A percentile compares a stretch with the other conserved stretches of the same genome.
Conservation (phyloP, 2,888 invertebrate species). For the Eupithecia inturbata region DNA sequence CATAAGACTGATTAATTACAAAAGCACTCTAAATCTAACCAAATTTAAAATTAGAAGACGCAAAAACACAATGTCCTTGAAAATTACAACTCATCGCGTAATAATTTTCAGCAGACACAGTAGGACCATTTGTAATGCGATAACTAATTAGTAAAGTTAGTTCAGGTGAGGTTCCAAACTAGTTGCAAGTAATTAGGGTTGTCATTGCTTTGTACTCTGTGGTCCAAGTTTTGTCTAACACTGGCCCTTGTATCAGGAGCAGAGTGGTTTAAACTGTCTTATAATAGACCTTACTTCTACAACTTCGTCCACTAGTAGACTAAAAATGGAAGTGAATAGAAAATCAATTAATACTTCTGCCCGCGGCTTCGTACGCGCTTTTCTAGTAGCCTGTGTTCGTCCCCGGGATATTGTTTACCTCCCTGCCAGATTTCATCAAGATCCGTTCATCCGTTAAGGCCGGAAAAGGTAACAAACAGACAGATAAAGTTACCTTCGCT, state of each 20-base stretch:
- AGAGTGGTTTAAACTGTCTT: background rate
- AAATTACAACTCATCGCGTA: background rate
- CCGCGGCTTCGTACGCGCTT: too few relatives aligned
- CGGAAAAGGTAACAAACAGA: too few relatives aligned
- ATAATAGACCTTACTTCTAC: background rate
- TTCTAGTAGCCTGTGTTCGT: too few relatives aligned
- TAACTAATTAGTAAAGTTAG: conserved; percentile 1
- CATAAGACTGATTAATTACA: too few relatives aligned
- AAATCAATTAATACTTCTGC: too few relatives aligned
- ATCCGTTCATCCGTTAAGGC: too few relatives aligned
- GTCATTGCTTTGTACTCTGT: conserved; percentile 3
- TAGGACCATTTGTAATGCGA: background rate
- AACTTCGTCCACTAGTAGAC: too few relatives aligned
- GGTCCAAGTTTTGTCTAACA: background rate
- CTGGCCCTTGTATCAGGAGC: background rate
- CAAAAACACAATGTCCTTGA: background rate
- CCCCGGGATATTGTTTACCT: too few relatives aligned
- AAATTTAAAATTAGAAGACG: background rate
- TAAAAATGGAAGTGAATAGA: too few relatives aligned
- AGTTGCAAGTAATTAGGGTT: conserved; percentile 1
- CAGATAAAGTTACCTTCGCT: too few relatives aligned
- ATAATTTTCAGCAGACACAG: background rate
- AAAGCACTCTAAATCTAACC: background rate
- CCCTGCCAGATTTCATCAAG: too few relatives aligned
- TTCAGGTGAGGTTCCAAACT: background rate